phyloP scores from a whole-genome alignment of 2,888 invertebrate species.

The Cryptus armator region DNA sequence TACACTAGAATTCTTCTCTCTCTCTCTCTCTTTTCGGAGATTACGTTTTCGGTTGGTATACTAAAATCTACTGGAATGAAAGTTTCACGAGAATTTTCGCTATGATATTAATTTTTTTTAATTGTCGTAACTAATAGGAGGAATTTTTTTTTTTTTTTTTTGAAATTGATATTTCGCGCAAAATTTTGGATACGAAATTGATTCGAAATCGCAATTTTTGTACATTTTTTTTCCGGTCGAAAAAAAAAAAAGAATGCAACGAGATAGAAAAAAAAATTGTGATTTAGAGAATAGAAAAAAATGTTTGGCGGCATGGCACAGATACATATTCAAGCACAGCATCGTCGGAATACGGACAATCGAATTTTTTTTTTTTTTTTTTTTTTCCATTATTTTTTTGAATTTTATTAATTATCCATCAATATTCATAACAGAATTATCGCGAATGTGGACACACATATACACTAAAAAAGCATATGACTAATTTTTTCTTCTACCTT shows the following conservation, averaged over 20 bases:
- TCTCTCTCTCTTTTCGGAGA: neutral
- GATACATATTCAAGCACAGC: constrained; percentile 82
- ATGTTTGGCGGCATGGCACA: constrained; percentile 81
- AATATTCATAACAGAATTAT: constrained; percentile 31
- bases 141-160: too few relatives aligned
- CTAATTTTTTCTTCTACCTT: constrained; percentile 43
- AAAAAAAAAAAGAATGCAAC: constrained; percentile 67
- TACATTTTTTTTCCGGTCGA: neutral
- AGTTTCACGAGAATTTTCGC: too few relatives aligned
- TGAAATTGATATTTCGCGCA: neutral
- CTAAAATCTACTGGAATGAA: neutral
- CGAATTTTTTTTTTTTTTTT: constrained; percentile 34
- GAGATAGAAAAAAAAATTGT: constrained; percentile 26
- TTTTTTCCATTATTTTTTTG: too few relatives aligned
- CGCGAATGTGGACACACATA: constrained; percentile 75
- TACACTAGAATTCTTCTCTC: constrained; percentile 10
- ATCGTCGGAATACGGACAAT: constrained; percentile 61
- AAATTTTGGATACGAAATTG: neutral
- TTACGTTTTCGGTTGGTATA: neutral
- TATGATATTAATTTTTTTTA: too few relatives aligned
- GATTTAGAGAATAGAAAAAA: constrained; percentile 67
- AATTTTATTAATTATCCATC: neutral
- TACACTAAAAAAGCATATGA: constrained; percentile 71
- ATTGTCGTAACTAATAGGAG: too few relatives aligned
- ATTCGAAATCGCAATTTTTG: neutral